Evolutionary conservation across 2,888 invertebrate species (phyloP).

Genomic region (Augochlorella aurata): DNA sequence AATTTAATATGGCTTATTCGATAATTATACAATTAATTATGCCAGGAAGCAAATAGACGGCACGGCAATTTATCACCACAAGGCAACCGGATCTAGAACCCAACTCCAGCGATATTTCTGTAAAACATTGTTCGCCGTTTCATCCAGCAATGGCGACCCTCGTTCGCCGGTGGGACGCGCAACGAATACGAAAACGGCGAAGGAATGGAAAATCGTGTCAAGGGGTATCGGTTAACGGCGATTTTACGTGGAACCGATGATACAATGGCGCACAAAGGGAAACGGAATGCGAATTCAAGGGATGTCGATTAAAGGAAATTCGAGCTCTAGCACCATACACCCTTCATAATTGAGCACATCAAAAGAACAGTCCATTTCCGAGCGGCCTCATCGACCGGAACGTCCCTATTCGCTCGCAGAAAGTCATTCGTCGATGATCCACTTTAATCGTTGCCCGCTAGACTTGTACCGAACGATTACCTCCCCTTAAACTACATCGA

Average conservation of each 20-base stretch:
- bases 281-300: neutral
- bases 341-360: conserved; percentile 20
- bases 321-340: conserved; percentile 27
- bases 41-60: too few species aligned
- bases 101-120: neutral
- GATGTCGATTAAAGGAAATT: conserved; percentile 39
- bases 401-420: neutral
- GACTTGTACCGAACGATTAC: neutral
- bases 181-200: neutral
- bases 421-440: conserved; percentile 32
- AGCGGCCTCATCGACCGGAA: conserved; percentile 2
- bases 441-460: conserved; percentile 29
- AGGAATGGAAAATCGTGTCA: conserved; percentile 26
- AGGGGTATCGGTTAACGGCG: conserved; percentile 9
- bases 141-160: neutral
- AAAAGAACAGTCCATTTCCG: conserved; percentile 39
- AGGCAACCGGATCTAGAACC: too few species aligned
- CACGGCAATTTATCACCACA: too few species aligned
- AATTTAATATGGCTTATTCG: too few species aligned
- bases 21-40: too few species aligned
- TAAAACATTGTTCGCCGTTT: neutral
- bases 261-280: conserved; percentile 26
- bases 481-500: too few species aligned
- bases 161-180: neutral
- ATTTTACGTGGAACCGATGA: conserved; percentile 14